These are phyloP conservation scores for Meghimatium bilineatum DNA, from an alignment of 2,888 invertebrate species.

Conservation along the genomic window DNA sequence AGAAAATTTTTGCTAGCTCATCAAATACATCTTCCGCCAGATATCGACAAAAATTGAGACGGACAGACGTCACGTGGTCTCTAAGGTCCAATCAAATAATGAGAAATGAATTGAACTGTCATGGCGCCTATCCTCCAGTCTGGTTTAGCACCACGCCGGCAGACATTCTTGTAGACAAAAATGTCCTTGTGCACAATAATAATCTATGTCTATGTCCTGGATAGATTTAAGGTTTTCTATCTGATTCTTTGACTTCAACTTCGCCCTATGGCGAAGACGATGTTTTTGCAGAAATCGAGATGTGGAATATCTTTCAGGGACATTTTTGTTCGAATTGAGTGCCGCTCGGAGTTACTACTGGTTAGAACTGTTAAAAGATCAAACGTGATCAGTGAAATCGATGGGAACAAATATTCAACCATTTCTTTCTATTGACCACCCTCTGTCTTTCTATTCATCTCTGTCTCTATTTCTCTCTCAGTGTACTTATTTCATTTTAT, in stretches of 20 bases:
- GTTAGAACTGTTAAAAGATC: neutral
- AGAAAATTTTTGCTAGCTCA: neutral
- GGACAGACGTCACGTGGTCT: neutral
- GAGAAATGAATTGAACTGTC: neutral
- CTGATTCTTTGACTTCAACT: neutral
- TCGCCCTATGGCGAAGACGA: neutral
- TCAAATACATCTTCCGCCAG: neutral
- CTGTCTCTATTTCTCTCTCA: neutral
- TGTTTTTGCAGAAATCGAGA: neutral
- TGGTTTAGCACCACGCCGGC: neutral
- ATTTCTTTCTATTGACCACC: neutral
- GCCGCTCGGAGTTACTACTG: neutral
- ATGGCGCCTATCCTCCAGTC: neutral
- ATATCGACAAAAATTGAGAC: neutral
- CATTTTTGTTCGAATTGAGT: neutral
- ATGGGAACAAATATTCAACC: neutral
- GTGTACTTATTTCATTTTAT: no score
- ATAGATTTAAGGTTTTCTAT: neutral
- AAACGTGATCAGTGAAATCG: neutral
- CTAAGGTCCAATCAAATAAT: constrained; percentile 1
- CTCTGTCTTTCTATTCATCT: neutral
- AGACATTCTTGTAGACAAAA: neutral
- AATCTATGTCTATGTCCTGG: neutral
- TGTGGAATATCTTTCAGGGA: neutral
- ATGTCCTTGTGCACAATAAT: neutral